Base-by-base conservation (phyloP, 2,888 invertebrate species). In the Xanthia icteritia region DNA sequence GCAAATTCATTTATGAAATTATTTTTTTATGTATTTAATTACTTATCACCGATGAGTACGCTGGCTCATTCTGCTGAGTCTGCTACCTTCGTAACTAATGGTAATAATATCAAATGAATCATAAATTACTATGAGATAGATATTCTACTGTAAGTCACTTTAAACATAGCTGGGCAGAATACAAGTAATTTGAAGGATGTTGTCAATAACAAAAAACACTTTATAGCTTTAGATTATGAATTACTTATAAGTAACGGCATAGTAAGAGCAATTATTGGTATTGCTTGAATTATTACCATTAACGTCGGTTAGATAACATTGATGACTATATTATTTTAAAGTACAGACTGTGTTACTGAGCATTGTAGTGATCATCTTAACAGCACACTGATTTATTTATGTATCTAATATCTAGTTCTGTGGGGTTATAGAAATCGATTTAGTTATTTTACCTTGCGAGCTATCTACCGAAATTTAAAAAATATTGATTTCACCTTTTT, bases 61-160 rank as follows among this genome's bases (percentile, higher is more conserved):
- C 5, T 27, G n/a, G 11, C 4, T 45, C n/a, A n/a, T 64, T n/a
- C 8, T 48, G 2, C 13, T 75, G 27, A 23, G 11, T 36, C 15
- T 36, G 0, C 11, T 9, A 45, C n/a, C 11, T 76, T 36, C 8
- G 17, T 48, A 27, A 48, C 2, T 77, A n/a, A 23, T 13, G n/a
- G 9, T 4, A 77, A 45, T 77, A 15, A 13, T 60, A 51, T 3
- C n/a, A 76, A n/a, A 31, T 9, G n/a, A 51, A 51, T n/a, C 9
- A 20, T 42, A n/a, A 1, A 31, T 31, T 51, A 4, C 1, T 27
- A 11, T 27, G 15, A 58, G 45, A 27, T 17, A 15, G 9, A 17
- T 31, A 23, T 23, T 23, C 11, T 23, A 54, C 27, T 17, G 45
- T 45, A 42, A 11, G 5, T 36, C 39, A n/a, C 0, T 77, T 61